A percentile compares a stretch with the other conserved stretches of the same genome.
These are phyloP conservation scores for Paraplagusia blochii DNA, from an alignment of 2,113 vertebrate genomes.

Conservation along the genomic window DNA sequence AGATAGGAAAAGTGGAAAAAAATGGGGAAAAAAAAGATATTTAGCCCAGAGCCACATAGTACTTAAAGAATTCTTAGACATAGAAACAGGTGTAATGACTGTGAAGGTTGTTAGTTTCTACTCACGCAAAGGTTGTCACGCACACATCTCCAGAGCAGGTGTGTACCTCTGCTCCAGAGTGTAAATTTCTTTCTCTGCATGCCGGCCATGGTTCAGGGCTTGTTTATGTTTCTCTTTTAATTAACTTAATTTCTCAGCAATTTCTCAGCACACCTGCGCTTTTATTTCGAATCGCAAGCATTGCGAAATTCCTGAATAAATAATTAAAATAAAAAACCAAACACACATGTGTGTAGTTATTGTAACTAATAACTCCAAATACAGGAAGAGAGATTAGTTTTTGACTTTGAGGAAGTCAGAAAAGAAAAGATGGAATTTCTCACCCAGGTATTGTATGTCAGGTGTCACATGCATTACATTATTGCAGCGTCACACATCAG, in stretches of 20 bases:
- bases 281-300: not conserved
- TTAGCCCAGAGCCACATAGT: slow-evolving; percentile 59
- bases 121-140: slow-evolving; percentile 66
- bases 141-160: slow-evolving; percentile 61
- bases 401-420: slow-evolving; percentile 9
- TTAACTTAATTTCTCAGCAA: slow-evolving; percentile 14
- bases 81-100: slow-evolving; percentile 73
- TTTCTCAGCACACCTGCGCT: not conserved
- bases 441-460: not conserved
- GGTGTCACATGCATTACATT: not conserved
- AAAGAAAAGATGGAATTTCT: slow-evolving; percentile 9
- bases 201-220: slow-evolving; percentile 18
- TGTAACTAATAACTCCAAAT: too few species aligned
- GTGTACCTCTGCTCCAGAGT: slow-evolving; percentile 31
- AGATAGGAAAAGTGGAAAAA: not conserved
- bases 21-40: slow-evolving; percentile 18
- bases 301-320: too few species aligned
- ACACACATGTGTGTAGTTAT: not conserved
- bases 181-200: slow-evolving; percentile 38
- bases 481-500: too few species aligned
- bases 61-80: slow-evolving; percentile 57
- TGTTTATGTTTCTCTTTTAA: slow-evolving; percentile 16
- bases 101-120: slow-evolving; percentile 57
- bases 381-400: not conserved
- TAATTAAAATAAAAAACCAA: not conserved